Percentiles rank a stretch among this genome's conserved stretches.
Conservation (phyloP, 2,797 vertebrate genomes). For the Enteromius fasciolatus region DNA sequence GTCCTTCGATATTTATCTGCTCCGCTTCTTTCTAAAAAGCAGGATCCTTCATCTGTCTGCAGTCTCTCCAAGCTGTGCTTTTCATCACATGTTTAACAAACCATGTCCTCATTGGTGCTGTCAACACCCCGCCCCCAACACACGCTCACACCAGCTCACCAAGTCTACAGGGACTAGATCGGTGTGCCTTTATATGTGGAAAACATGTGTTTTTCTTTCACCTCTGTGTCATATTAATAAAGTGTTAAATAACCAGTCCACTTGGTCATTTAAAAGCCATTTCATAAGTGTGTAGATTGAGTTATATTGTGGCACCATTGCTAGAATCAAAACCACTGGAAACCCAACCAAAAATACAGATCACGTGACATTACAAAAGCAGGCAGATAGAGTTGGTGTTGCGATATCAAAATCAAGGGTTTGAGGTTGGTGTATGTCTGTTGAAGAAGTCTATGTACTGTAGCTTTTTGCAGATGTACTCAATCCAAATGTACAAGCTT, state of each 20-base stretch:
- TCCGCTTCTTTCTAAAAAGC: constrained; percentile 31
- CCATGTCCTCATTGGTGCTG: constrained; percentile 71
- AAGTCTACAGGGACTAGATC: background rate
- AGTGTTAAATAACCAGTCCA: background rate
- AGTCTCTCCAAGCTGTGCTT: constrained; percentile 70
- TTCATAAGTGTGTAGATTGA: background rate
- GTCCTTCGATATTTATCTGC: constrained; percentile 20
- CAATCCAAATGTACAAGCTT: background rate
- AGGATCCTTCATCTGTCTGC: constrained; percentile 65
- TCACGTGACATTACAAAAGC: background rate
- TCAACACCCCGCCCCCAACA: constrained; percentile 36
- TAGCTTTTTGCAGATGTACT: background rate
- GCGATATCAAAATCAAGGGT: background rate
- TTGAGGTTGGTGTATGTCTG: background rate
- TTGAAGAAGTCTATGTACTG: no score
- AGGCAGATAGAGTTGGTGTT: background rate
- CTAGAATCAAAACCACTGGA: background rate
- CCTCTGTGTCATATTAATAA: background rate
- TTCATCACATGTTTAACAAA: constrained; percentile 74
- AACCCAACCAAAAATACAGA: constrained; percentile 1
- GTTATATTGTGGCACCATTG: background rate
- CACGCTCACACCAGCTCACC: constrained; percentile 33
- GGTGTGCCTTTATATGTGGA: constrained; percentile 51
- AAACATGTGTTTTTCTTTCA: background rate
- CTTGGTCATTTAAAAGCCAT: background rate